Evolutionary conservation across 1,140 invertebrate species (phyloP), one percentile per base, ranked within the genome.

Genomic region (Drosophila punjabiensis): DNA sequence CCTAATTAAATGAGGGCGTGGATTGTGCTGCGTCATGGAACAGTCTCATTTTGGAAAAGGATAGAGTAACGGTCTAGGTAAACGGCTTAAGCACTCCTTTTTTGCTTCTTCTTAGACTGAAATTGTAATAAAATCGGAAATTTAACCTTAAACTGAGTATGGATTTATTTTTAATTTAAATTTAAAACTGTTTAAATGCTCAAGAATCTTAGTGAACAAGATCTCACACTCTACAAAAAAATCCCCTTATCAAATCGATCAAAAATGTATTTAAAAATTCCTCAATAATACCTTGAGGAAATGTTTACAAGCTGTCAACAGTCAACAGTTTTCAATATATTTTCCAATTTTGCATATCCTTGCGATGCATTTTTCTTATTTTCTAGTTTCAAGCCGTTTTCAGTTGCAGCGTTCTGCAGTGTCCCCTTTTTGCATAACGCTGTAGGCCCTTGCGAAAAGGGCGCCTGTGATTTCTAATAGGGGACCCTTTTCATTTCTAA

Each of bases 1-100:
- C 77, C 66, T 79, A 86, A 86, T 86, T 85, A 79, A 79, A 75
- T 47, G 69, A 41, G 79, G 75, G 68, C 69, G 69, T 86, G 63
- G 47, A 86, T 79, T 79, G 74, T 75, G 82, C 82, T 71, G 45
- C 35, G 82, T 86, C 82, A 85, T 81, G 59, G 9, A 32, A 53
- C 24, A 68, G 56, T 74, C 58, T 61, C 45, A 48, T 50, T 47
- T 60, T 20, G n/a, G 35, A 59, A 28, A 41, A 11, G 16, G 14
- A 24, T 5, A 28, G 35, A 10, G 9, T 1, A 24, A n/a, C n/a
- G n/a, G 24, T 39, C 33, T 24, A 24, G 33, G 55, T 39, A 59
- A 39, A 59, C 20, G 35, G 35, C 35, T 59, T 59, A 37, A 13
- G 16, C 4, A 41, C 24, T 24, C 24, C 24, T 24, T 24, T 24